phyloP scores from a whole-genome alignment of 2,888 invertebrate species.

The Agonopterix alstromeriana region DNA sequence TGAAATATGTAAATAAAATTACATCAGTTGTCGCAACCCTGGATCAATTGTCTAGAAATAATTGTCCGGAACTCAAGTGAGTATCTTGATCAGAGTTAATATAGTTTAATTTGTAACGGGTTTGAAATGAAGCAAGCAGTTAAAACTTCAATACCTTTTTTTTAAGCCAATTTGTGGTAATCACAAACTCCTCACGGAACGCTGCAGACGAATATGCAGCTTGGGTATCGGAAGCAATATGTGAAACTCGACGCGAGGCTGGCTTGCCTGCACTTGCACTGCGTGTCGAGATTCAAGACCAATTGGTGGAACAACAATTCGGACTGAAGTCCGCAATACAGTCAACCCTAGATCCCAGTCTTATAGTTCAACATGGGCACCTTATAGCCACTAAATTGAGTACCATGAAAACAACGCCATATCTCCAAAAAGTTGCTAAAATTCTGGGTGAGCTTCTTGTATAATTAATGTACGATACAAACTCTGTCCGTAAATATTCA shows the following conservation, averaged over 20 bases:
- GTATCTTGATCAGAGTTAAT: not conserved
- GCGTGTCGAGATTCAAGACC: slow-evolving; percentile 17
- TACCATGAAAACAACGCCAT: too few relatives aligned
- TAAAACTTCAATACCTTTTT: not conserved
- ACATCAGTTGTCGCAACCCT: slow-evolving; percentile 27
- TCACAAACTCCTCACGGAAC: slow-evolving; percentile 19
- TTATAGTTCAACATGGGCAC: too few relatives aligned
- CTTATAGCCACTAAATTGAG: too few relatives aligned
- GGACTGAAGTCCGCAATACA: too few relatives aligned
- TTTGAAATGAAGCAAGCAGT: not conserved
- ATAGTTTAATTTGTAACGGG: slow-evolving; percentile 8
- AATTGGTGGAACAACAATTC: slow-evolving; percentile 7
- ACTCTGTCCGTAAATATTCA: too few relatives aligned
- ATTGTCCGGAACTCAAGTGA: slow-evolving; percentile 32
- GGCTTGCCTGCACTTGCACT: slow-evolving; percentile 28
- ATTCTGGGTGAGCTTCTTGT: too few relatives aligned
- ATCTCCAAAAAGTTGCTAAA: too few relatives aligned
- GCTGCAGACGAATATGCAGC: slow-evolving; percentile 25
- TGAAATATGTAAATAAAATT: slow-evolving; percentile 25
- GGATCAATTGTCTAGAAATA: slow-evolving; percentile 29
- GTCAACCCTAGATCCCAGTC: too few relatives aligned
- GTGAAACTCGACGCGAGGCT: slow-evolving; percentile 26
- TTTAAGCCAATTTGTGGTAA: slow-evolving; percentile 27
- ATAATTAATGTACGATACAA: too few relatives aligned
- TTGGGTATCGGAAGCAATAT: slow-evolving; percentile 29